Conservation (phyloP, 2,888 invertebrate genomes). For the Perithous albicinctus region DNA sequence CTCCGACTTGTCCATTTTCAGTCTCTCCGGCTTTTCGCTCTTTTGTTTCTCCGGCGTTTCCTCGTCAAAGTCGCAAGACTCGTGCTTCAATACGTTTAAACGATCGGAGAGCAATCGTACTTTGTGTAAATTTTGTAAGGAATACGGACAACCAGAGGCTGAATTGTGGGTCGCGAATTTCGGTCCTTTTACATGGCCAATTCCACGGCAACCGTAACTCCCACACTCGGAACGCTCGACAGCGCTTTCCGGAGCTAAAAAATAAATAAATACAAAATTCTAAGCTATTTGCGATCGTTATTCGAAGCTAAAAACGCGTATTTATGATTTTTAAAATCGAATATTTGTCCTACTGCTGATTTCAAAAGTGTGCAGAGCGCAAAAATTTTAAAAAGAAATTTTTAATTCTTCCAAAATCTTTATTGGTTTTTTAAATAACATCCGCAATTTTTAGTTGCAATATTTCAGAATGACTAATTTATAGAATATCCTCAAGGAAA, state of each 20-base stretch:
- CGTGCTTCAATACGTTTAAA: slow-evolving; percentile 84
- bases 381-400: no score
- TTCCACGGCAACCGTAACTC: slow-evolving; percentile 94
- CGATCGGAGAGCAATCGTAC: slow-evolving; percentile 85
- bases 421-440: no score
- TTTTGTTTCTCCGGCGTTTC: slow-evolving; percentile 77
- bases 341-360: no score
- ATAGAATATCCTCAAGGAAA: no score
- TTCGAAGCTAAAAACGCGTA: background rate
- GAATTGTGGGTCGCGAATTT: slow-evolving; percentile 90
- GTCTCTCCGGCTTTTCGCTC: slow-evolving; percentile 79
- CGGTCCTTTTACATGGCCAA: slow-evolving; percentile 94
- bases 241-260: slow-evolving; percentile 88
- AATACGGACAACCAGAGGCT: slow-evolving; percentile 92
- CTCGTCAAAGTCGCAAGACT: slow-evolving; percentile 81
- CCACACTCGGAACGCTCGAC: slow-evolving; percentile 90
- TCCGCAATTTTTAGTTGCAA: no score
- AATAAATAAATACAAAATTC: no score
- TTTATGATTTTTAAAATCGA: no score
- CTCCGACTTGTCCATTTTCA: slow-evolving; percentile 78
- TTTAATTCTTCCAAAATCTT: no score
- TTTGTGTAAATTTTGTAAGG: slow-evolving; percentile 86
- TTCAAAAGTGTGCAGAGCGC: no score
- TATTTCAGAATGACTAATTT: no score
- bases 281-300: background rate